Evolutionary conservation across 2,113 vertebrate species (phyloP).

Genomic region (Galbula dea): DNA sequence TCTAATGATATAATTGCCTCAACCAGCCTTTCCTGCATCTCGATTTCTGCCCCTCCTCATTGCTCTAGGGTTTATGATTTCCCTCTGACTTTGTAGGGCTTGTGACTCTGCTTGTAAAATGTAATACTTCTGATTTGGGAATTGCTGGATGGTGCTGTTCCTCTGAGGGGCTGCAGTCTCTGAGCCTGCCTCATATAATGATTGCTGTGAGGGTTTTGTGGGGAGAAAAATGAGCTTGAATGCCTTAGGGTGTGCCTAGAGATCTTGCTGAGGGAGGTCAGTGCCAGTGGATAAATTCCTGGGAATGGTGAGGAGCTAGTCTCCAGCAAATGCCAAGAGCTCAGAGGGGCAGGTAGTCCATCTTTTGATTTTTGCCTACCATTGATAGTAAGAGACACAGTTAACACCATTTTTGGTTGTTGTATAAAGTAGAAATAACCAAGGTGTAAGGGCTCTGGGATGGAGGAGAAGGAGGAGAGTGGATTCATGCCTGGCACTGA

Average conservation of each 20-base stretch:
- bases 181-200: background rate
- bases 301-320: background rate
- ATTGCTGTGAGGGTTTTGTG: background rate
- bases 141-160: background rate
- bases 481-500: background rate
- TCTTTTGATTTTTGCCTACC: background rate
- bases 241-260: background rate
- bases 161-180: background rate
- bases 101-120: constrained; percentile 17
- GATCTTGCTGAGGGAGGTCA: background rate
- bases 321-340: background rate
- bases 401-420: background rate
- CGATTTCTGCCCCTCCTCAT: background rate
- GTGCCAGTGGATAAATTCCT: background rate
- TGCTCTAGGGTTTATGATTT: constrained; percentile 15
- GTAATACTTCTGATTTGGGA: background rate
- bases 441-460: background rate
- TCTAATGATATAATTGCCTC: constrained; percentile 26
- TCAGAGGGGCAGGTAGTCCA: background rate
- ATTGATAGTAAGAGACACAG: background rate
- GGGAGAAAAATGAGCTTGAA: background rate
- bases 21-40: constrained; percentile 35
- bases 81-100: background rate
- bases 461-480: background rate
- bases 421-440: background rate